Evolutionary conservation across 35 echinoderm and acorn worm genomes (phyloP).

Genomic region (Patiria miniata): DNA sequence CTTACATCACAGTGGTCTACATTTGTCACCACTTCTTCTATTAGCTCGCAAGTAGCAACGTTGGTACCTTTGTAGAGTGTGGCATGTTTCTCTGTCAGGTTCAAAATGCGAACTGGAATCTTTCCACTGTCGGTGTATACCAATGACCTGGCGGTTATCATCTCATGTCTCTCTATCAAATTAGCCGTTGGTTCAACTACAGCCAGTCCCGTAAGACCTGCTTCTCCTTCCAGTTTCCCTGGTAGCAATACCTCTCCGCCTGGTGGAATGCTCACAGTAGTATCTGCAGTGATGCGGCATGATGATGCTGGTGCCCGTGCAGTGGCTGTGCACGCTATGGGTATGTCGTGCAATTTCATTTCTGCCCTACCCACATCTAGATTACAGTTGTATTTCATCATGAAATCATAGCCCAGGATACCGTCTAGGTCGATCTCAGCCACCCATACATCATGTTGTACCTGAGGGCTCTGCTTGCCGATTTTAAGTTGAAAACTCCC

Average conservation of each 20-base stretch:
- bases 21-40: too few relatives aligned
- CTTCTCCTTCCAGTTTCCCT: slow-evolving; percentile 25
- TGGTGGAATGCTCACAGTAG: slow-evolving; percentile 20
- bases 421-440: slow-evolving; percentile 30
- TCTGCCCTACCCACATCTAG: slow-evolving; percentile 34
- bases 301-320: slow-evolving; percentile 5
- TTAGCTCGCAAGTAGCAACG: too few relatives aligned
- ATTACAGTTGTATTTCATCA: slow-evolving; percentile 37
- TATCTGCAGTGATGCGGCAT: background rate
- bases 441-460: slow-evolving; percentile 64
- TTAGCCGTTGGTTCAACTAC: background rate
- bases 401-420: slow-evolving; percentile 54
- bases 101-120: too few relatives aligned
- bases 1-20: too few relatives aligned
- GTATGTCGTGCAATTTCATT: slow-evolving; percentile 27
- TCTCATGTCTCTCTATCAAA: background rate
- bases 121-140: too few relatives aligned
- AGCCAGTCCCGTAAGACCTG: background rate
- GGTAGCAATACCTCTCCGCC: slow-evolving; percentile 1
- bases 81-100: too few relatives aligned
- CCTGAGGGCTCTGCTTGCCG: background rate
- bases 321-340: background rate
- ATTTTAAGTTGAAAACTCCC: slow-evolving; percentile 40
- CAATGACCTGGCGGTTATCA: background rate
- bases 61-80: too few relatives aligned